phyloP scores from a whole-genome alignment of 2,797 vertebrate species.

The Aphelocoma californica region DNA sequence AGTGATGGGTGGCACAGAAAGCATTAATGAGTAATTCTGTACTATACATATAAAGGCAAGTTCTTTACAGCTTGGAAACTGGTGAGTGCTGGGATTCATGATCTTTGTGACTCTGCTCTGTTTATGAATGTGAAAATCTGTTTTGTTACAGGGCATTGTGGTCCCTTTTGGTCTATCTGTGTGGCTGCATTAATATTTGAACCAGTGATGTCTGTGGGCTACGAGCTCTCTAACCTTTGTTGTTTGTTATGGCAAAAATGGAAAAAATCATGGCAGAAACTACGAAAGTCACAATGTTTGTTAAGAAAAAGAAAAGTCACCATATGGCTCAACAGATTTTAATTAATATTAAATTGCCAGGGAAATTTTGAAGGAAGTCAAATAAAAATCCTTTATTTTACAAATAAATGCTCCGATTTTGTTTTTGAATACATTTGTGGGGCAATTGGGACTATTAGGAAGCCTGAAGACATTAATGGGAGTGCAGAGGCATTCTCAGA shows the following conservation, averaged over 20 bases:
- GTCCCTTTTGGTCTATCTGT: not conserved
- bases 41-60: not conserved
- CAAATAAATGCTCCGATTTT: slow-evolving; percentile 34
- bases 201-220: not conserved
- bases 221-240: not conserved
- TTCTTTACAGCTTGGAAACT: not conserved
- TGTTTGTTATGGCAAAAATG: slow-evolving; percentile 38
- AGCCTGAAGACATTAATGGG: not conserved
- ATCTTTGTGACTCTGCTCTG: not conserved
- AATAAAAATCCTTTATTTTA: slow-evolving; percentile 33
- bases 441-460: not conserved
- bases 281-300: slow-evolving; percentile 49
- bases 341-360: slow-evolving; percentile 47
- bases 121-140: not conserved
- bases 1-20: not conserved
- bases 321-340: slow-evolving; percentile 60
- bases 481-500: not conserved
- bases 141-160: not conserved
- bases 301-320: slow-evolving; percentile 41
- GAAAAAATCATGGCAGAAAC: not conserved
- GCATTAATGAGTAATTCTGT: not conserved
- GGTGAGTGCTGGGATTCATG: not conserved
- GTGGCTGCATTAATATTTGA: not conserved
- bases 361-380: slow-evolving; percentile 18
- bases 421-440: not conserved